Conservation (phyloP, 2,113 vertebrate species). For the Hypomesus transpacificus region DNA sequence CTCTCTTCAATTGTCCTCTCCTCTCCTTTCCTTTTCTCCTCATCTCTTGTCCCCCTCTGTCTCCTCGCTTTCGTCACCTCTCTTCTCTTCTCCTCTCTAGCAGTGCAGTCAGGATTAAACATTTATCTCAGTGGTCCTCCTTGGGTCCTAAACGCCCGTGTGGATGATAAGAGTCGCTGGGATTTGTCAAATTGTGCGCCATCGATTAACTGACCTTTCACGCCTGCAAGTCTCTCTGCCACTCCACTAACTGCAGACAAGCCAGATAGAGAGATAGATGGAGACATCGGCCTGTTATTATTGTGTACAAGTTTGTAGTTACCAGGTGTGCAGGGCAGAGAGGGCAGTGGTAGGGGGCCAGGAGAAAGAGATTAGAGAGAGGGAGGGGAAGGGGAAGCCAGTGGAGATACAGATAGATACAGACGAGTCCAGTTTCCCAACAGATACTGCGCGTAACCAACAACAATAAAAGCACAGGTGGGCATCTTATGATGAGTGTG, state of each 20-base stretch:
- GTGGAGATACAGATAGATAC: constrained; percentile 43
- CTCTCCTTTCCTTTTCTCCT: constrained; percentile 31
- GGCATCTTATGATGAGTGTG: too few species aligned
- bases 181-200: constrained; percentile 80
- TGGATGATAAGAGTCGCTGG: constrained; percentile 75
- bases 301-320: constrained; percentile 78
- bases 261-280: constrained; percentile 75
- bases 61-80: not conserved
- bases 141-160: constrained; percentile 66
- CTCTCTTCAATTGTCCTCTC: constrained; percentile 10
- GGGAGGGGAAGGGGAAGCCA: not conserved
- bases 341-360: constrained; percentile 29
- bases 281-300: constrained; percentile 69
- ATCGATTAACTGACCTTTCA: constrained; percentile 81
- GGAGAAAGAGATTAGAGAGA: not conserved
- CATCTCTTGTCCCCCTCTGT: constrained; percentile 16
- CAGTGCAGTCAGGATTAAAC: constrained; percentile 65
- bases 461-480: too few species aligned
- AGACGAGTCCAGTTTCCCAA: constrained; percentile 28
- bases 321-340: constrained; percentile 59
- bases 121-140: constrained; percentile 72
- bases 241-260: constrained; percentile 72
- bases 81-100: constrained; percentile 29
- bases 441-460: too few species aligned
- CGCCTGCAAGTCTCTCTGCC: constrained; percentile 71